Conservation (phyloP, 1,140 invertebrate genomes). For the Papilio glaucus region DNA sequence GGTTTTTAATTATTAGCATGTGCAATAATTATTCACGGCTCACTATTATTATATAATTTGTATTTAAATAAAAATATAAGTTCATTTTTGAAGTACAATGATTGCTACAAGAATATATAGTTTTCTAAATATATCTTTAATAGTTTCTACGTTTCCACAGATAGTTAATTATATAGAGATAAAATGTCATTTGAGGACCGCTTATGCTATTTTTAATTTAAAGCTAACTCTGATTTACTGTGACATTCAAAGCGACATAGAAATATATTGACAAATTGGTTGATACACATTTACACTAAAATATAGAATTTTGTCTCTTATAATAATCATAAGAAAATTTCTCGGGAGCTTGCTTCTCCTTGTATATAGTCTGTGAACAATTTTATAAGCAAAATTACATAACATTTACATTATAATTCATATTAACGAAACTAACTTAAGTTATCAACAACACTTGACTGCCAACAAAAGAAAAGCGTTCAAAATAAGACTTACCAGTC, state of each 20-base stretch:
- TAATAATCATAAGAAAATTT: conserved; percentile 81
- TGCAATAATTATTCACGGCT: too few species aligned
- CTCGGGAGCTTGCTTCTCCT: conserved; percentile 51
- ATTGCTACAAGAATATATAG: conserved; percentile 35
- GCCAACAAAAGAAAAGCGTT: too few species aligned
- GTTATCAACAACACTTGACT: too few species aligned
- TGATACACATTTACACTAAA: conserved; percentile 74
- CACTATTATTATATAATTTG: background rate
- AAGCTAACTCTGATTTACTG: conserved; percentile 65
- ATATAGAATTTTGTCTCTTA: conserved; percentile 77
- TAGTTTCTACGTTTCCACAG: conserved; percentile 29
- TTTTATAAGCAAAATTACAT: conserved; percentile 41
- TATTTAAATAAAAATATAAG: conserved; percentile 20
- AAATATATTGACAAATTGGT: conserved; percentile 67
- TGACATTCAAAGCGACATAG: conserved; percentile 79
- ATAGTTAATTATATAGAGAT: conserved; percentile 33
- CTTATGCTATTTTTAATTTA: conserved; percentile 48
- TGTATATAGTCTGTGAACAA: conserved; percentile 57
- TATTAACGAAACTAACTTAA: too few species aligned
- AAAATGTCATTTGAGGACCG: conserved; percentile 33
- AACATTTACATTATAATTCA: too few species aligned
- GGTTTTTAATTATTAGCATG: too few species aligned
- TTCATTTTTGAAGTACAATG: background rate
- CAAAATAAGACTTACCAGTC: too few species aligned
- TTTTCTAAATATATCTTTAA: conserved; percentile 28